phyloP scores from a whole-genome alignment of 2,888 invertebrate genomes.

The Carpatolechia fugitivella region DNA sequence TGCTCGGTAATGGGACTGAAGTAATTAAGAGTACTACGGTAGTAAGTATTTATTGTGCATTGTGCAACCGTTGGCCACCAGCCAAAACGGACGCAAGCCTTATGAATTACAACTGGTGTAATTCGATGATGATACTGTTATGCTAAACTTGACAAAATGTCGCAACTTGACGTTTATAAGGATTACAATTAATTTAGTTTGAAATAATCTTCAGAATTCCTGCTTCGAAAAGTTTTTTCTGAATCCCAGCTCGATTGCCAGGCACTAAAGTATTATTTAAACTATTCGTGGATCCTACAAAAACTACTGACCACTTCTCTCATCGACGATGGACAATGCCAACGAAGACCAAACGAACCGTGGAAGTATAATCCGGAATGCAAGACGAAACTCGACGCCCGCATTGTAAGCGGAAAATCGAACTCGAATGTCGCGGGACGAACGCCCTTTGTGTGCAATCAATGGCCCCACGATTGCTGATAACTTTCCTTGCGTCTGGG shows the following conservation, averaged over 20 bases:
- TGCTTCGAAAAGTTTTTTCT: too few relatives aligned
- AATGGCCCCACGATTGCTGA: constrained; percentile 71
- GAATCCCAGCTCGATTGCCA: too few relatives aligned
- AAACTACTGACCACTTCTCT: background rate
- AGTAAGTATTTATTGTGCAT: constrained; percentile 70
- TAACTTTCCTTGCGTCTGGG: constrained; percentile 50
- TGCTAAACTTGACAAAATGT: constrained; percentile 45
- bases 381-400: constrained; percentile 66
- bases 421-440: constrained; percentile 68
- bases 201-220: too few relatives aligned
- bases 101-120: constrained; percentile 62
- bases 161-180: constrained; percentile 26
- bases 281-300: constrained; percentile 9
- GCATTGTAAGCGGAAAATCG: constrained; percentile 72
- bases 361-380: constrained; percentile 63
- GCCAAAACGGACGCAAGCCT: constrained; percentile 65
- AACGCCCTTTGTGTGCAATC: constrained; percentile 72
- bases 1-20: constrained; percentile 56
- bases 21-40: constrained; percentile 67
- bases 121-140: constrained; percentile 56
- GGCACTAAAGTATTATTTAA: too few relatives aligned
- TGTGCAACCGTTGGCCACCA: constrained; percentile 61
- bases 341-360: constrained; percentile 52
- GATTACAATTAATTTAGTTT: background rate
- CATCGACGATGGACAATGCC: constrained; percentile 45